Base-by-base conservation (phyloP, 2,888 invertebrate species). In the Rhopalosiphum nymphaeae region DNA sequence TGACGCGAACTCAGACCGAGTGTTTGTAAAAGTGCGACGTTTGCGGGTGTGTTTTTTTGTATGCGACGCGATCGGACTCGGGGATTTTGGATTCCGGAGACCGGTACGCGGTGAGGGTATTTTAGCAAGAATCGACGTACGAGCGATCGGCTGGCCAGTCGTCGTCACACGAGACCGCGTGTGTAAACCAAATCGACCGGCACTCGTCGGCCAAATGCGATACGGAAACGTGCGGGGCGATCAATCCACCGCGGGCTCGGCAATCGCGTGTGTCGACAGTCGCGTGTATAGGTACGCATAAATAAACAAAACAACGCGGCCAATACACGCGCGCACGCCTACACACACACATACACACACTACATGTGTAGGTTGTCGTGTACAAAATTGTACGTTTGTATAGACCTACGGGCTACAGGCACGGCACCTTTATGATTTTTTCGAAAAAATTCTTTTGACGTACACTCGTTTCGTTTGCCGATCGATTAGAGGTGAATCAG, bases 151-250 rank as follows among this genome's bases (percentile, higher is more conserved):
- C 36, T 78, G 36, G 36, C 44, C 46, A 46, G 46, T 57, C 36
- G 84, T 56, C 53, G 88, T 84, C 84, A 57, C 46, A 42, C 78
- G 78, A 29, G 49, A 61, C 91, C 86, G 84, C 89, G 93, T 78
- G n/a, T 85, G 57, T 11, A 89, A 57, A 93, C 93, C 93, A 93
- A 93, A 57, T 93, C 93, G 93, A 93, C 89, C 89, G 93, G 93
- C 85, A 93, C 93, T 89, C 93, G 78, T 56, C 57, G 89, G 93
- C 56, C 93, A 84, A 93, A 93, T 93, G 92, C 92, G 92, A 78
- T 93, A 44, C 44, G 44, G 88, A 85, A 93, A 84, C 92, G 93
- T 46, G 89, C 85, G 84, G 13, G 57, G 26, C 93, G 93, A 93
- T 93, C 93, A 93, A 93, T 93, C 53, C 93, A 46, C 89, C 89